Base-by-base conservation (phyloP, 2,888 invertebrate species). In the Margaritifera margaritifera region DNA sequence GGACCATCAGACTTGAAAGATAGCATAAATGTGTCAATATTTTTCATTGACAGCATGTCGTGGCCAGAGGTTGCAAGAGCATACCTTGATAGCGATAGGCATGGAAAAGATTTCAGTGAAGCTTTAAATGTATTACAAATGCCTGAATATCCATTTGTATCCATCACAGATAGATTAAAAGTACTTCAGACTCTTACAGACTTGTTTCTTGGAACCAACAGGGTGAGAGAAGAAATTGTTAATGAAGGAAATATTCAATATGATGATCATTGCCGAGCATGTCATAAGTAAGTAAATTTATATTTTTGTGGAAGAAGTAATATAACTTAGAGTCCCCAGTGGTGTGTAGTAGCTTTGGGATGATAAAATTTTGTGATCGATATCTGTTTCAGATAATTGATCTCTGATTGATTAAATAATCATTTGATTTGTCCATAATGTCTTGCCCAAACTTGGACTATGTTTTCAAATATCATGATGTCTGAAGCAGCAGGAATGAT, bases 1-100 rank as follows among this genome's bases (percentile, higher is more conserved):
- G 98, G 98, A 60, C 97, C 98, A 15, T 91, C 96, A 72, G 99
- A 99, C 91, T 95, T 97, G 87, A 98, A 98, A 91, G 98, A 99
- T 91, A 96, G 97, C 89, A 94, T 98, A 42, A 98, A 99, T 90
- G 94, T 98, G 76, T 93, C 95, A 80, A 92, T 98, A 67, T 98
- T 95, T 91, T 93, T 98, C 85, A 93, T 98, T 84, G 99, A 99
- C 91, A 93, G 95, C 66, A 94, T 99, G 92, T 98, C 98, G 63
- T 99, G 99, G 96, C 96, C 98, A 57, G 98, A 99, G 92, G 94
- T 96, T 62, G 91, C 97, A 75, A 92, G 96, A 78, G 92, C 94
- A 62, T 98, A 96, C 91, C 93, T 98, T 31, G 97, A 97, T 90
- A 96, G 97, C 92, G 98, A 87, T 58, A 96, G 96, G 92, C 97